These are phyloP conservation scores for Microctenopoma stevenorrisi DNA, from an alignment of 2,797 vertebrate genomes.

Conservation along the genomic window DNA sequence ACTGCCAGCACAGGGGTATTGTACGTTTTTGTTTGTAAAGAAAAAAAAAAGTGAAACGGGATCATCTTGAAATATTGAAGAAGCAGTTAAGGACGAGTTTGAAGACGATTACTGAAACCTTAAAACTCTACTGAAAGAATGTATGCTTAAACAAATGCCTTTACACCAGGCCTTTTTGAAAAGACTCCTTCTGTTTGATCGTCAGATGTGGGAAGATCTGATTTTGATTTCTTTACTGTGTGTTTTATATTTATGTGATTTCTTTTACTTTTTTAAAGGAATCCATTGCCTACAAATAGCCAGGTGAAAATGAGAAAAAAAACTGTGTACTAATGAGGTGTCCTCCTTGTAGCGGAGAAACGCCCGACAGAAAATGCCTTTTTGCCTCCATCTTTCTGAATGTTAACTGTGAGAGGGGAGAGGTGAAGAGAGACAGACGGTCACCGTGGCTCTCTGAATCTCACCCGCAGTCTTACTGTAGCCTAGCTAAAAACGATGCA, in stretches of 20 bases:
- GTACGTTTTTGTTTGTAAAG: conserved; percentile 37
- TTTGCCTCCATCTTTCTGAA: conserved; percentile 82
- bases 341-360: conserved; percentile 74
- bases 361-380: conserved; percentile 78
- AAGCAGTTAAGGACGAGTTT: conserved; percentile 33
- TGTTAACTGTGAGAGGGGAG: conserved; percentile 78
- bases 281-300: conserved; percentile 69
- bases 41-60: conserved; percentile 17
- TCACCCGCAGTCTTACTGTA: conserved; percentile 82
- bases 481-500: conserved; percentile 79
- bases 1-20: conserved; percentile 71
- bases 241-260: conserved; percentile 69
- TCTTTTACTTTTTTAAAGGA: conserved; percentile 53
- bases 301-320: conserved; percentile 62
- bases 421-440: conserved; percentile 55
- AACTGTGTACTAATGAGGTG: conserved; percentile 59
- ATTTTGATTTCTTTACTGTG: conserved; percentile 41
- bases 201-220: conserved; percentile 59
- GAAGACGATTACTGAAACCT: conserved; percentile 63
- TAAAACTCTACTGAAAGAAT: conserved; percentile 78
- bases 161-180: conserved; percentile 73
- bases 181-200: conserved; percentile 67
- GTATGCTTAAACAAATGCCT: conserved; percentile 82
- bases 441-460: conserved; percentile 60
- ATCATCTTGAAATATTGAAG: conserved; percentile 45